Conservation (phyloP, 1,140 invertebrate species). For the Caenorhabditis tropicalis region DNA sequence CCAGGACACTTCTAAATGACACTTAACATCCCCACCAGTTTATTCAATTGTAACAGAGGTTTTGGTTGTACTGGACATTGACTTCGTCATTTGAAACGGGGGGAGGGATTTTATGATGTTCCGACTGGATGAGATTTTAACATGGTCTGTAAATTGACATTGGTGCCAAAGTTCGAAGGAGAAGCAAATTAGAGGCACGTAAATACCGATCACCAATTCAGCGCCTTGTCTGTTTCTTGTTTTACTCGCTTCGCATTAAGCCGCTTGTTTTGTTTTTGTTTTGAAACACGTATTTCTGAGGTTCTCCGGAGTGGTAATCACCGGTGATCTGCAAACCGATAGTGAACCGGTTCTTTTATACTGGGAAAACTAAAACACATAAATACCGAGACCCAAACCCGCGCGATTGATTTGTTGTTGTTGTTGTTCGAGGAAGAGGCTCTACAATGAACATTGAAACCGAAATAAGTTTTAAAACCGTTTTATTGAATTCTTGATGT, state of each 20-base stretch:
- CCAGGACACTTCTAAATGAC: too few relatives aligned
- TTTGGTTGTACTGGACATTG: too few relatives aligned
- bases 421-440: not conserved
- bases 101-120: not conserved
- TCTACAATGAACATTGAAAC: slow-evolving; percentile 15
- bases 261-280: too few relatives aligned
- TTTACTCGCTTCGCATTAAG: too few relatives aligned
- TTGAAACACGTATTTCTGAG: too few relatives aligned
- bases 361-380: not conserved
- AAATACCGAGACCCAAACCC: not conserved
- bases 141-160: not conserved
- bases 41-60: too few relatives aligned
- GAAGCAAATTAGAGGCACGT: not conserved
- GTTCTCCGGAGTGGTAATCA: too few relatives aligned
- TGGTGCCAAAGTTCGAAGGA: not conserved
- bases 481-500: slow-evolving; percentile 21
- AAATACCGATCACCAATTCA: not conserved
- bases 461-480: not conserved
- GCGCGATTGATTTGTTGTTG: not conserved
- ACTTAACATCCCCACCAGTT: too few relatives aligned
- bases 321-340: slow-evolving; percentile 20
- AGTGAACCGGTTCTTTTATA: not conserved
- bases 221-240: not conserved
- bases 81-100: not conserved
- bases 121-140: not conserved